phyloP scores from a whole-genome alignment of 2,888 invertebrate species.

The Amphimallon solstitiale region DNA sequence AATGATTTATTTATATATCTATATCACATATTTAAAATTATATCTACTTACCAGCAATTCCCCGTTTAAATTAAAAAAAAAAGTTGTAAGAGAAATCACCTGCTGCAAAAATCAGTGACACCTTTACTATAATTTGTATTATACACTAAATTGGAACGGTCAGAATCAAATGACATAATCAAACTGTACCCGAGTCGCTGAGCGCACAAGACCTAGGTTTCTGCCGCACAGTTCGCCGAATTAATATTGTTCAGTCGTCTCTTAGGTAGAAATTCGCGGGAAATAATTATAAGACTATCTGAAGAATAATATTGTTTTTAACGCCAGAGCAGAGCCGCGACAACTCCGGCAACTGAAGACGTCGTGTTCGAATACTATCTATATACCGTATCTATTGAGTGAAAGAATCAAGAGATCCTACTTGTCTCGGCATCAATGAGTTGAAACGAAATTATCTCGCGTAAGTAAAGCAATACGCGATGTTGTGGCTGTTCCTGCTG shows the following conservation, averaged over 20 bases:
- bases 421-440: constrained; percentile 27
- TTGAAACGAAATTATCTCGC: neutral
- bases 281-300: too few relatives aligned
- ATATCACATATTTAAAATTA: neutral
- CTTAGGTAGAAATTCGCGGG: too few relatives aligned
- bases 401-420: constrained; percentile 1
- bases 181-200: constrained; percentile 3
- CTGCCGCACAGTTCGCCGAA: neutral
- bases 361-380: constrained; percentile 7
- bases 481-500: constrained; percentile 31
- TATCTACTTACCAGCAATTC: constrained; percentile 10
- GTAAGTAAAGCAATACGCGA: constrained; percentile 25
- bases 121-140: too few relatives aligned
- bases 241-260: too few relatives aligned
- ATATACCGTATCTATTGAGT: neutral
- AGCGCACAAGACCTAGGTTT: constrained; percentile 19
- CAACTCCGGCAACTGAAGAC: neutral
- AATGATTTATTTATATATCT: too few relatives aligned
- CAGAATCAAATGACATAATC: constrained; percentile 34
- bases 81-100: neutral
- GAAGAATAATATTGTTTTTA: too few relatives aligned
- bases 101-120: constrained; percentile 16
- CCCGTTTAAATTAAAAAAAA: neutral
- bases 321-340: too few relatives aligned
- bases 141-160: constrained; percentile 19